Base-by-base conservation (phyloP, 35 echinoderm and acorn worm genomes). In the Stichopus chloronotus region DNA sequence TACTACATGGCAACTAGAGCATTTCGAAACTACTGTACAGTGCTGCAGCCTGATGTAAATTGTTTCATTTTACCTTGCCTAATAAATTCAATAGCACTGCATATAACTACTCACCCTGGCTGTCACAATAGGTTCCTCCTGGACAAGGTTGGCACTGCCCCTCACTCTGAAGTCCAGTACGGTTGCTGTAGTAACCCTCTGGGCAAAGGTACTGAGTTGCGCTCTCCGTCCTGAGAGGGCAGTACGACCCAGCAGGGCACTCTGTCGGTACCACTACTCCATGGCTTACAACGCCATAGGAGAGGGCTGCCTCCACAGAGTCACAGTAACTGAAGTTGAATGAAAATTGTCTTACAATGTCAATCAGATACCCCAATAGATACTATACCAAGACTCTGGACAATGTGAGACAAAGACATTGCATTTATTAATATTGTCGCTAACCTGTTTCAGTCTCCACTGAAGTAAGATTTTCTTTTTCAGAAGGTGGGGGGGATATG, bases 41-140 rank as follows among this genome's bases (percentile, higher is more conserved):
- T 43, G 30, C 30, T 43, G 30, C 30, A 43, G 30, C 30, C 30
- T 43, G 30, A 43, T 43, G 30, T 43, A 43, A 43, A 43, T 43
- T 43, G 30, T 43, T 43, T 43, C 3, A 43, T 43, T 43, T 43
- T 43, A 43, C 30, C 30, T 43, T 43, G 30, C 30, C 30, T 43
- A 43, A 3, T 17, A 17, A 83, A 88, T 43, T 8, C 16, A 88
- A 9, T 14, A 88, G 19, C 10, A n/a, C 14, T 9, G 10, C 78
- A 12, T 23, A 23, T 16, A 21, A 84, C 61, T 82, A 5, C 7
- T 91, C 76, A 95, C 95, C 97, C 90, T 93, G 52, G 12, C 94
- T 84, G 59, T 99, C 97, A 83, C 97, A 99, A 83, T 95, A 99
- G 2, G 95, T 99, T 17, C 97, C 97, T 10, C 97, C 97, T 88